Conservation (phyloP, 2,888 invertebrate species). For the Teleogryllus oceanicus region DNA sequence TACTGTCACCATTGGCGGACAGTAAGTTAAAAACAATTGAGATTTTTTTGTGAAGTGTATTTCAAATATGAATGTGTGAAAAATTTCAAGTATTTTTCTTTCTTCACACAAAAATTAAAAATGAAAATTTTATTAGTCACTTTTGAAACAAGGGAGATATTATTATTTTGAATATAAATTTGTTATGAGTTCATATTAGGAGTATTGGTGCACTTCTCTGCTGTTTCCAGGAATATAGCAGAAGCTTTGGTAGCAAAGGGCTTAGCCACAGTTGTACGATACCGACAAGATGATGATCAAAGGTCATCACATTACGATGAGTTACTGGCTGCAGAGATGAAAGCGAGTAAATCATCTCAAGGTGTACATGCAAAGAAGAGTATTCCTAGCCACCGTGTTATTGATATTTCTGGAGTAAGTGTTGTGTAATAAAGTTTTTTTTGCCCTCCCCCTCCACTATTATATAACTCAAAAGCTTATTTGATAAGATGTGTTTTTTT, state of each 20-base stretch:
- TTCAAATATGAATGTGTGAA: too few species aligned
- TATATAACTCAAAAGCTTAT: too few species aligned
- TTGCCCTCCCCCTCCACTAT: too few species aligned
- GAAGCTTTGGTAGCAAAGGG: conserved; percentile 92
- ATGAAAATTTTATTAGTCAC: too few species aligned
- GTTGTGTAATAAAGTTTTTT: not conserved
- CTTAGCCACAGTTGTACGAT: conserved; percentile 85
- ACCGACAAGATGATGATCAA: conserved; percentile 94
- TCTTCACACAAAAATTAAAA: too few species aligned
- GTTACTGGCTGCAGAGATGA: conserved; percentile 85
- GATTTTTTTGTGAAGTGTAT: conserved; percentile 30
- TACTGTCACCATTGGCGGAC: conserved; percentile 79
- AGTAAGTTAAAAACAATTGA: conserved; percentile 52
- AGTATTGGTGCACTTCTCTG: too few species aligned
- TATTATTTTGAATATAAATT: too few species aligned
- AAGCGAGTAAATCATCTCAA: conserved; percentile 80
- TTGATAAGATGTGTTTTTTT: too few species aligned
- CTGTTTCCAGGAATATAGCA: conserved; percentile 73
- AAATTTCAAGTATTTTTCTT: too few species aligned
- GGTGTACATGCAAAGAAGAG: conserved; percentile 88
- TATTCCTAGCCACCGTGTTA: conserved; percentile 70
- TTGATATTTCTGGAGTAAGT: conserved; percentile 70
- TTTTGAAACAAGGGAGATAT: too few species aligned
- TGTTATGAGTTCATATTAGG: too few species aligned
- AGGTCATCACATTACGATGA: conserved; percentile 91